phyloP scores from a whole-genome alignment of 2,113 vertebrate genomes.

The Aegypius monachus region DNA sequence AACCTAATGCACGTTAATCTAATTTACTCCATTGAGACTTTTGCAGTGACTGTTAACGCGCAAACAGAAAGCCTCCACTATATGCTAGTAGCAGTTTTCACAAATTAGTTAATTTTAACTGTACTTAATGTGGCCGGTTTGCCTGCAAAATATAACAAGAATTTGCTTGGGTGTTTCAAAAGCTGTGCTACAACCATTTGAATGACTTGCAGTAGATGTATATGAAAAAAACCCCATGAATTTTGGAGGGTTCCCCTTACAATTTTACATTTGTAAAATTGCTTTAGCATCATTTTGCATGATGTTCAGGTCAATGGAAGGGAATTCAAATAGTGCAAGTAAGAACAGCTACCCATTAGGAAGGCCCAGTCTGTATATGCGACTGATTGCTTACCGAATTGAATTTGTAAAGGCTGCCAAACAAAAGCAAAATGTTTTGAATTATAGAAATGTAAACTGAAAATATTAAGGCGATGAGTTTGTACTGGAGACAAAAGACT shows the following conservation, averaged over 20 bases:
- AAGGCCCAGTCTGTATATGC: not conserved
- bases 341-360: not conserved
- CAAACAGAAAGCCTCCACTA: not conserved
- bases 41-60: not conserved
- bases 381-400: not conserved
- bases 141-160: not conserved
- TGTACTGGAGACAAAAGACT: not conserved
- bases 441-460: not conserved
- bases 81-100: not conserved
- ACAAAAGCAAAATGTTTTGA: slow-evolving; percentile 14
- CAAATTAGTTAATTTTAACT: not conserved
- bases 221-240: not conserved
- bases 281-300: not conserved
- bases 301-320: not conserved
- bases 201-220: not conserved
- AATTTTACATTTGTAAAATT: not conserved
- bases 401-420: not conserved
- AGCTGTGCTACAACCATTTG: not conserved
- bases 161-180: not conserved
- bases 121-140: not conserved
- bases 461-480: not conserved
- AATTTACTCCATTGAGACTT: not conserved
- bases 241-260: not conserved
- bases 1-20: not conserved
- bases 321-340: not conserved